These are phyloP conservation scores for Hofmannophila pseudospretella DNA, from an alignment of 2,888 invertebrate species.

Conservation along the genomic window DNA sequence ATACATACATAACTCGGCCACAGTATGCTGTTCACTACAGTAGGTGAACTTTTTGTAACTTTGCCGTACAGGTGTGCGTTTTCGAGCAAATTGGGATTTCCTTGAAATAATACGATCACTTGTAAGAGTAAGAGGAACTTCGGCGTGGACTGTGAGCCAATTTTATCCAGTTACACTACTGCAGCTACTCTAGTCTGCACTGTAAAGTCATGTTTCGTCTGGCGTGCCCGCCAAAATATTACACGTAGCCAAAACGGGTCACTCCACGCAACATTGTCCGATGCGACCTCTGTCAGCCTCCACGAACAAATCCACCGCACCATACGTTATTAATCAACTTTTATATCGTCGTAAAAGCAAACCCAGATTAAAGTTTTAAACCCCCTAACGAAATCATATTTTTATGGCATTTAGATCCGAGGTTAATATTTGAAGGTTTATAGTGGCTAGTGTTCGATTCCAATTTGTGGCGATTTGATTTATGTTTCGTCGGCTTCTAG, in stretches of 20 bases:
- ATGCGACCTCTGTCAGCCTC: slow-evolving; percentile 47
- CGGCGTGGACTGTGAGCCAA: too few relatives aligned
- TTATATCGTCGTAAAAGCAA: slow-evolving; percentile 70
- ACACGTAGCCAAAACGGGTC: slow-evolving; percentile 55
- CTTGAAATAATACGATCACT: too few relatives aligned
- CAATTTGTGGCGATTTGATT: slow-evolving; percentile 67
- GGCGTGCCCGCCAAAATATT: slow-evolving; percentile 57
- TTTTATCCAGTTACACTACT: too few relatives aligned
- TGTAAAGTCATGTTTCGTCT: slow-evolving; percentile 58
- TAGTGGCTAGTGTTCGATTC: slow-evolving; percentile 59
- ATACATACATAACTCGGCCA: too few relatives aligned
- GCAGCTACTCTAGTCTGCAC: too few relatives aligned
- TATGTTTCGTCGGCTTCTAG: slow-evolving; percentile 51
- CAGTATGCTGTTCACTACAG: too few relatives aligned
- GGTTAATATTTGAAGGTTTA: slow-evolving; percentile 65
- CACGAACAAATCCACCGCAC: slow-evolving; percentile 40
- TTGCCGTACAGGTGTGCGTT: too few relatives aligned
- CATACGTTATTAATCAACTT: slow-evolving; percentile 69
- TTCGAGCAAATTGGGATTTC: too few relatives aligned
- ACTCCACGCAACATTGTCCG: slow-evolving; percentile 57
- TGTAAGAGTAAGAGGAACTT: too few relatives aligned
- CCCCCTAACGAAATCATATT: slow-evolving; percentile 65
- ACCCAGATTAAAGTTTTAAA: slow-evolving; percentile 71
- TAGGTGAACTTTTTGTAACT: too few relatives aligned
- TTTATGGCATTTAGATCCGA: slow-evolving; percentile 74